phyloP scores from a whole-genome alignment of 1,140 invertebrate genomes.

The Dreissena polymorpha region DNA sequence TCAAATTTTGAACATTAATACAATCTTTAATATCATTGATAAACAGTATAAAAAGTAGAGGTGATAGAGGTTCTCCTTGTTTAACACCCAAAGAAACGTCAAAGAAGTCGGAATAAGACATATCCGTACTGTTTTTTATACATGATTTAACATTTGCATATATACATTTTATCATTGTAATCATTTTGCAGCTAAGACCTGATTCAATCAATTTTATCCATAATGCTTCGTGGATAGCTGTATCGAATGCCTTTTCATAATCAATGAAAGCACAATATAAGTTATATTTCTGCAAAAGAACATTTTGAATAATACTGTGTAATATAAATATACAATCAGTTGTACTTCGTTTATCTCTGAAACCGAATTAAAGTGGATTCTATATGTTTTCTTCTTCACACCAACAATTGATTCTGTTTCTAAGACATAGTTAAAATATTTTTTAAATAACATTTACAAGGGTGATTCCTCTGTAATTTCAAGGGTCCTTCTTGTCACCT shows the following conservation, averaged over 20 bases:
- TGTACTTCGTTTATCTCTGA: conserved; percentile 12
- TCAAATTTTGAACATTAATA: background rate
- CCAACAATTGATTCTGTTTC: conserved; percentile 28
- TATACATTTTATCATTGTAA: conserved; percentile 42
- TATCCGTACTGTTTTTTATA: conserved; percentile 12
- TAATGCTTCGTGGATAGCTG: conserved; percentile 30
- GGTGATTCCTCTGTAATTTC: conserved; percentile 32
- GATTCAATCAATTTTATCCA: conserved; percentile 32
- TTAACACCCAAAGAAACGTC: conserved; percentile 30
- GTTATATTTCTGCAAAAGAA: conserved; percentile 13
- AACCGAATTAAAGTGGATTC: conserved; percentile 11
- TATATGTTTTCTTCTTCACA: conserved; percentile 12
- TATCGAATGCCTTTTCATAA: conserved; percentile 25
- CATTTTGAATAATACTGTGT: conserved; percentile 33
- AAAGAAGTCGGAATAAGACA: conserved; percentile 48
- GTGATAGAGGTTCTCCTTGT: conserved; percentile 53
- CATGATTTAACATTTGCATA: conserved; percentile 49
- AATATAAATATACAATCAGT: conserved; percentile 36
- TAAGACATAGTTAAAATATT: conserved; percentile 25
- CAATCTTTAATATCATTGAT: conserved; percentile 48
- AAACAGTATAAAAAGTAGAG: conserved; percentile 54
- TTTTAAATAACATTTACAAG: conserved; percentile 29
- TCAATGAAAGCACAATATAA: conserved; percentile 32
- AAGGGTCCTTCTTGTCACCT: background rate
- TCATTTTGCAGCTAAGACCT: conserved; percentile 44